A percentile compares a stretch with the other conserved stretches of the same genome.
phyloP scores from a whole-genome alignment of 2,113 vertebrate species.

The Cebus imitator region DNA sequence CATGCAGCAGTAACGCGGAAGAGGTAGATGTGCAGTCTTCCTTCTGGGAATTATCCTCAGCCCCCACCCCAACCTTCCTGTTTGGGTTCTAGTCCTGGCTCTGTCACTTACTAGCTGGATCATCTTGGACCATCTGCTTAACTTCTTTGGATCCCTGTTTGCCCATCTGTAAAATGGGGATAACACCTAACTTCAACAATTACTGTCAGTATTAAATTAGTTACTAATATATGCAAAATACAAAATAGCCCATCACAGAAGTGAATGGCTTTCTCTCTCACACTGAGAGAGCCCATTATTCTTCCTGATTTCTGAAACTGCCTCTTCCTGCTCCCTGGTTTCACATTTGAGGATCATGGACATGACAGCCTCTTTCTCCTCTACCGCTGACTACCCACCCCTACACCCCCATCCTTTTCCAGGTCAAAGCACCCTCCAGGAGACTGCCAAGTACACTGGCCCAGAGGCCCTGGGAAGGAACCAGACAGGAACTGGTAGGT shows the following conservation, averaged over 20 bases:
- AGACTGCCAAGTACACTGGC: neutral
- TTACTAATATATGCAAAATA: neutral
- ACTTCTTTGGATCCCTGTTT: neutral
- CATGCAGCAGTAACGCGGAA: neutral
- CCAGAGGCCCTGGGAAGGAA: neutral
- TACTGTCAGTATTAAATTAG: neutral
- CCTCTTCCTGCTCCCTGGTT: neutral
- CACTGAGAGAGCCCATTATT: neutral
- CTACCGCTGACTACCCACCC: neutral
- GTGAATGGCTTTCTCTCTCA: neutral
- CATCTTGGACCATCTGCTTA: neutral
- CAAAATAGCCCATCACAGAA: neutral
- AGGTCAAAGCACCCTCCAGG: neutral
- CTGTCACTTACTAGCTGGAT: neutral
- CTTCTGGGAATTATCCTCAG: neutral
- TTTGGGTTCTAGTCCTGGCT: neutral
- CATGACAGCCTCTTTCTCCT: neutral
- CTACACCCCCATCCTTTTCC: neutral
- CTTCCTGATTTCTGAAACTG: neutral
- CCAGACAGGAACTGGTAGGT: neutral
- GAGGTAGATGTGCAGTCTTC: neutral
- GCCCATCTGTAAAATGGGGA: neutral
- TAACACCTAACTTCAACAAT: neutral
- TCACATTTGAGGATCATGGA: conserved; percentile 15
- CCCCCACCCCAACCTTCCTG: neutral